Conservation (phyloP, 2,888 invertebrate genomes). For the Linnaemya tessellans region DNA sequence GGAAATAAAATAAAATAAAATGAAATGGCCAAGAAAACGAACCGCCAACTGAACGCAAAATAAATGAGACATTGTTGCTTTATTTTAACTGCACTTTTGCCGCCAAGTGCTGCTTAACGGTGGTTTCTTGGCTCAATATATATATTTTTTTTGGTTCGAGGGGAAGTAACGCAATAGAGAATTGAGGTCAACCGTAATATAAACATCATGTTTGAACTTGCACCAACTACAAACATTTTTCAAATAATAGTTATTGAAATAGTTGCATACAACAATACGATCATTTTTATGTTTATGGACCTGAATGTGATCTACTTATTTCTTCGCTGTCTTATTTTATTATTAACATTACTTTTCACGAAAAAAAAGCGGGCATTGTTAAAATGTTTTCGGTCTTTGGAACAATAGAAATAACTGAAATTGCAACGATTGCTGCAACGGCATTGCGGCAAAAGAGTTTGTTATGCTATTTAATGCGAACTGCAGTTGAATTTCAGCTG, state of each 20-base stretch:
- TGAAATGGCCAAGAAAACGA: conserved; percentile 12
- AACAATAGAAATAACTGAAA: conserved; percentile 38
- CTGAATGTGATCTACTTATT: conserved; percentile 50
- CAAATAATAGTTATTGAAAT: conserved; percentile 55
- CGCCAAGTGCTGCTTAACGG: conserved; percentile 58
- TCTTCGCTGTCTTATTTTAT: neutral
- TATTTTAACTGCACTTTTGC: conserved; percentile 55
- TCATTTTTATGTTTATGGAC: conserved; percentile 41
- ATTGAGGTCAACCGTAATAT: conserved; percentile 61
- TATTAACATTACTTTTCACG: conserved; percentile 20
- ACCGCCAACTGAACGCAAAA: conserved; percentile 52
- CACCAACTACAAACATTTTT: conserved; percentile 5
- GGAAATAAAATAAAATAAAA: conserved; percentile 29
- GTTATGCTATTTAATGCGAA: conserved; percentile 11
- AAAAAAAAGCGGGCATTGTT: conserved; percentile 15
- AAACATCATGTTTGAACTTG: conserved; percentile 50
- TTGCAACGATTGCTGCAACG: conserved; percentile 20
- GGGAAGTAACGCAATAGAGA: conserved; percentile 62
- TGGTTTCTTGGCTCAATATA: neutral
- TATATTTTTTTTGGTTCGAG: too few species aligned
- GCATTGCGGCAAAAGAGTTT: conserved; percentile 21
- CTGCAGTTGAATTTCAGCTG: neutral
- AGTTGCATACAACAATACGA: neutral
- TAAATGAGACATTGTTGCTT: conserved; percentile 57
- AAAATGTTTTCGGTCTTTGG: conserved; percentile 8